These are phyloP conservation scores for Cirrhinus mrigala DNA, from an alignment of 2,797 vertebrate genomes.

Conservation along the genomic window DNA sequence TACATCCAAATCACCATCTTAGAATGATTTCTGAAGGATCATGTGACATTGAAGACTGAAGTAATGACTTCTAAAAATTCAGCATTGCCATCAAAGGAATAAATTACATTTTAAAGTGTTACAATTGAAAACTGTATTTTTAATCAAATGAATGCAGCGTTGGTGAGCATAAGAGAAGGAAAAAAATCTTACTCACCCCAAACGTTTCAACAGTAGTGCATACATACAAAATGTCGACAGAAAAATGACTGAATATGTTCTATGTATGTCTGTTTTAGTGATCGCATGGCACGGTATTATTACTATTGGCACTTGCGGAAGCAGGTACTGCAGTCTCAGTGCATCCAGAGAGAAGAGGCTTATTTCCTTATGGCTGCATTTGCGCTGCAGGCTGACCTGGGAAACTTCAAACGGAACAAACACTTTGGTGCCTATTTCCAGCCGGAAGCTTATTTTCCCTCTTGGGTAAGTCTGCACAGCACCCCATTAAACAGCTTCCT, in stretches of 20 bases:
- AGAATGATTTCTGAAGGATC: neutral
- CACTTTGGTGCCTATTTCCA: slow-evolving; percentile 98
- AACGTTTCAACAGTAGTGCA: too few species aligned
- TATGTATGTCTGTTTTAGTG: slow-evolving; percentile 74
- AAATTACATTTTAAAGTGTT: too few species aligned
- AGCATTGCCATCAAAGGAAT: neutral
- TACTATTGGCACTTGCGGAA: slow-evolving; percentile 99
- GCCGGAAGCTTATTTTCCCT: slow-evolving; percentile 94
- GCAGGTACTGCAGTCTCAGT: slow-evolving; percentile 94
- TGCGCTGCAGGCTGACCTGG: slow-evolving; percentile 95
- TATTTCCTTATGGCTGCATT: slow-evolving; percentile 98
- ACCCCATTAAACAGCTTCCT: slow-evolving; percentile 25
- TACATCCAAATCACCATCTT: neutral
- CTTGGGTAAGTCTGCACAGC: slow-evolving; percentile 86
- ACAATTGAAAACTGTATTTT: too few species aligned
- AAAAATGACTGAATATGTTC: neutral
- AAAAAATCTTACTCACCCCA: too few species aligned
- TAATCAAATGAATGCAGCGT: too few species aligned
- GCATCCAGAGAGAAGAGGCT: slow-evolving; percentile 91
- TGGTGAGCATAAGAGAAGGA: too few species aligned
- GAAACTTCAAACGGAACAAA: slow-evolving; percentile 96
- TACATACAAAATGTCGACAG: too few species aligned
- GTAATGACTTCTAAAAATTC: neutral
- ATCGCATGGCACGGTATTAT: slow-evolving; percentile 92
- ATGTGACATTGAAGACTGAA: too few species aligned